Evolutionary conservation across 2,113 vertebrate genomes (phyloP), one percentile per base, ranked within the genome.

Genomic region (Embiotoca jacksoni): DNA sequence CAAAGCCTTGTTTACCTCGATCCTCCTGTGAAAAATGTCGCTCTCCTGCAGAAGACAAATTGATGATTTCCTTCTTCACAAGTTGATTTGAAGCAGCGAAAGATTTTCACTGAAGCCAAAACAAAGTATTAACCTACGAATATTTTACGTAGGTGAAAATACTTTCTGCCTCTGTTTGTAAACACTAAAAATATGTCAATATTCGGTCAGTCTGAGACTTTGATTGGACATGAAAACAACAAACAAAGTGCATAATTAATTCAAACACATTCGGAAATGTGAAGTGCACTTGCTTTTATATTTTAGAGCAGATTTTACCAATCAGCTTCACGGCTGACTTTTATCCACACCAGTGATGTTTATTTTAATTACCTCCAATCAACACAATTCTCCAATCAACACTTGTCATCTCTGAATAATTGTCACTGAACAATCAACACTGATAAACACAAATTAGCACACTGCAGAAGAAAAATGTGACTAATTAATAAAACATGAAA

Each of bases 391-490:
- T 75, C 36, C 55, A 80, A 15, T 62, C 49, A 72, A 72, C 62
- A 78, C 60, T 75, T 56, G 36, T 33, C 71, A 57, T 57, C 30
- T 52, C 9, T 10, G 31, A 85, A 66, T 67, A 67, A 75, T 66
- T 74, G 3, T 55, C 7, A 59, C n/a, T 47, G 6, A 60, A 70
- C 52, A 61, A 78, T 72, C 46, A 73, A 52, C 59, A 63, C 11
- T 8, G 3, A 61, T 23, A 54, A 56, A n/a, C 37, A 64, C 10
- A 41, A 73, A 55, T 54, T 16, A 35, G n/a, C 58, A 35, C 9
- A 57, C 16, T 15, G 23, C 23, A 37, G 13, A 54, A 44, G 23
- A 37, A 44, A 33, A 57, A 52, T n/a, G 6, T 5, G 7, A 57
- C n/a, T 3, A 55, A 58, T 36, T 46, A 30, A 39, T 31, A 35